phyloP scores from a whole-genome alignment of 2,113 vertebrate species.

The Otolemur garnettii region DNA sequence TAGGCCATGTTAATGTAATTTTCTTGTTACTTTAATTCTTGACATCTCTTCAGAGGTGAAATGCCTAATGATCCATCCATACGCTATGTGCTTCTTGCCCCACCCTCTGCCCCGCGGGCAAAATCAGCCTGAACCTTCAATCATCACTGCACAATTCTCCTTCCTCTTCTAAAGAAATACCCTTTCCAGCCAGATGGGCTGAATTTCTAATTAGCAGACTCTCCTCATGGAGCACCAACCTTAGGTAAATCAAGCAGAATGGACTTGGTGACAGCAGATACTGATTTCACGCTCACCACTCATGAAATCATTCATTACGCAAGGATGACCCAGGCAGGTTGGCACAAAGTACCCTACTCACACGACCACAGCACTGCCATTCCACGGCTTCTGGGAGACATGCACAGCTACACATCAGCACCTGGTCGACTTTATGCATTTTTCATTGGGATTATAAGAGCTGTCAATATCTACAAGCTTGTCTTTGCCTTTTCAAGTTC shows the following conservation, averaged over 20 bases:
- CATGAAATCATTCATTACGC: slow-evolving; percentile 26
- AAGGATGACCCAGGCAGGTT: slow-evolving; percentile 7
- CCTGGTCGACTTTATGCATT: neutral
- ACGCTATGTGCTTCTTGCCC: neutral
- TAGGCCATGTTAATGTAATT: neutral
- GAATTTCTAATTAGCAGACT: slow-evolving; percentile 28
- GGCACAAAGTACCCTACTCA: neutral
- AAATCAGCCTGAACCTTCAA: neutral
- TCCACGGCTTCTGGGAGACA: neutral
- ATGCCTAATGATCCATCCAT: neutral
- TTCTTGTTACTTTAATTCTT: slow-evolving; percentile 45
- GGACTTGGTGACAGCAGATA: slow-evolving; percentile 51
- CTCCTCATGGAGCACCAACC: slow-evolving; percentile 10
- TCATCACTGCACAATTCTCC: neutral
- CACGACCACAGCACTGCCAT: neutral
- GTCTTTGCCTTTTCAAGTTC: slow-evolving; percentile 32
- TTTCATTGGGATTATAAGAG: neutral
- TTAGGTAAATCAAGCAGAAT: slow-evolving; percentile 18
- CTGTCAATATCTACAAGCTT: neutral
- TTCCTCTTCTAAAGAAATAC: neutral
- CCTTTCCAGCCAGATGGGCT: neutral
- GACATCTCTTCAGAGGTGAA: neutral
- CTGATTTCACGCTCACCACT: neutral
- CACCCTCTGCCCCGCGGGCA: neutral
- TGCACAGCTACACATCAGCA: neutral